Evolutionary conservation across 2,888 invertebrate species (phyloP).

Genomic region (Nycteola revayana): DNA sequence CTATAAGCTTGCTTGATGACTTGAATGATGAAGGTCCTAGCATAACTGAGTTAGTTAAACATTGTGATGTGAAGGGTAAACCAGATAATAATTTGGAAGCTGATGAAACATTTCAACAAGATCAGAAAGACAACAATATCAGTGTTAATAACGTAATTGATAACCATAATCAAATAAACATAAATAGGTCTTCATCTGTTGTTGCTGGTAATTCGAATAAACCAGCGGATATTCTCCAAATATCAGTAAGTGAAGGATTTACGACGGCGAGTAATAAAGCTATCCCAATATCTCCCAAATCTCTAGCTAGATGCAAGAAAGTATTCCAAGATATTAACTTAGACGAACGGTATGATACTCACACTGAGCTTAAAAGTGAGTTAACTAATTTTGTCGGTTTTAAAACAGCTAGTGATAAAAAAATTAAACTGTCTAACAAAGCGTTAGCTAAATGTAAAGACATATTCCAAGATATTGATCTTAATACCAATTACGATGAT

Average conservation of each 20-base stretch:
- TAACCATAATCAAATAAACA: background rate
- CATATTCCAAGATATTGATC: constrained; percentile 36
- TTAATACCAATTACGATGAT: background rate
- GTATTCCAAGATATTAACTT: constrained; percentile 36
- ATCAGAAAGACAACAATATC: no score
- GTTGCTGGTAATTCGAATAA: no score
- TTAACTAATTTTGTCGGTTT: background rate
- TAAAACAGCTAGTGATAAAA: constrained; percentile 25
- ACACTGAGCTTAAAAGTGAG: constrained; percentile 2
- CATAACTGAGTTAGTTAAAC: constrained; percentile 46
- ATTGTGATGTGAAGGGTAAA: constrained; percentile 27
- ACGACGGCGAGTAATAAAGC: constrained; percentile 48
- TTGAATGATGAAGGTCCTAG: constrained; percentile 28
- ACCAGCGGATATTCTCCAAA: background rate
- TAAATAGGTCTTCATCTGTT: no score
- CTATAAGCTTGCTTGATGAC: constrained; percentile 48
- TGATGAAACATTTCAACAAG: background rate
- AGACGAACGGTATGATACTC: constrained; percentile 11
- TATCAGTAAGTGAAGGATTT: constrained; percentile 33
- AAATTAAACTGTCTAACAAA: constrained; percentile 35
- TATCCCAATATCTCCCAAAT: constrained; percentile 41
- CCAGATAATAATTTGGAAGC: background rate
- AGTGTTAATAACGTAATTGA: background rate
- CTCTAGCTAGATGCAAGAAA: constrained; percentile 35
- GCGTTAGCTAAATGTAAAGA: constrained; percentile 36